A percentile compares a stretch with the other conserved stretches of the same genome.
These are phyloP conservation scores for Entelurus aequoreus DNA, from an alignment of 2,113 vertebrate genomes.

Conservation along the genomic window DNA sequence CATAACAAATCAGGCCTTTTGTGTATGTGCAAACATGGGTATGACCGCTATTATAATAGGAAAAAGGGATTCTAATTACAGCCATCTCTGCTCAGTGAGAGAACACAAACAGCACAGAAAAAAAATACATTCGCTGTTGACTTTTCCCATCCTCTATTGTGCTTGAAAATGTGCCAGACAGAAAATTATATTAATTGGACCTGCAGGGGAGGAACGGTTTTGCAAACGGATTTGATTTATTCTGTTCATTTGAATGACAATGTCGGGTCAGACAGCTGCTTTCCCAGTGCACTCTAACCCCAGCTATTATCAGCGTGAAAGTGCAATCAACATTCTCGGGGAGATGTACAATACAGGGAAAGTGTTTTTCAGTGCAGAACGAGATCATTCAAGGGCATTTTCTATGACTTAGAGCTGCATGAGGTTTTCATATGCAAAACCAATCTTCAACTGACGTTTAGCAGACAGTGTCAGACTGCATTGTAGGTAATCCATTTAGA, in stretches of 20 bases:
- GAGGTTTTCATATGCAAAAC: conserved; percentile 67
- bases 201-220: conserved; percentile 41
- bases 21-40: conserved; percentile 55
- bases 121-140: conserved; percentile 53
- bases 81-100: conserved; percentile 46
- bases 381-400: conserved; percentile 48
- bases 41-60: conserved; percentile 60
- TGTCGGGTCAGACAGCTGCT: conserved; percentile 62
- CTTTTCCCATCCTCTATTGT: conserved; percentile 41
- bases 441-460: conserved; percentile 43
- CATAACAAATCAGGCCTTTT: conserved; percentile 59
- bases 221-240: conserved; percentile 47
- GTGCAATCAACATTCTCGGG: conserved; percentile 54
- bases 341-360: conserved; percentile 50
- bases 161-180: conserved; percentile 33
- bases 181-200: conserved; percentile 63
- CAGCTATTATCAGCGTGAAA: conserved; percentile 63
- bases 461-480: conserved; percentile 38
- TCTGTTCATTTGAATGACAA: conserved; percentile 69
- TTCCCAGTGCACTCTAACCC: conserved; percentile 64
- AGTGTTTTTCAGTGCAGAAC: conserved; percentile 57
- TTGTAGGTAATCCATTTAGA: conserved; percentile 50
- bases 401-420: conserved; percentile 39
- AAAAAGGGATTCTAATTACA: conserved; percentile 68
- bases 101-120: conserved; percentile 48